Conservation (phyloP, 2,888 invertebrate species). For the Calliphora vomitoria region DNA sequence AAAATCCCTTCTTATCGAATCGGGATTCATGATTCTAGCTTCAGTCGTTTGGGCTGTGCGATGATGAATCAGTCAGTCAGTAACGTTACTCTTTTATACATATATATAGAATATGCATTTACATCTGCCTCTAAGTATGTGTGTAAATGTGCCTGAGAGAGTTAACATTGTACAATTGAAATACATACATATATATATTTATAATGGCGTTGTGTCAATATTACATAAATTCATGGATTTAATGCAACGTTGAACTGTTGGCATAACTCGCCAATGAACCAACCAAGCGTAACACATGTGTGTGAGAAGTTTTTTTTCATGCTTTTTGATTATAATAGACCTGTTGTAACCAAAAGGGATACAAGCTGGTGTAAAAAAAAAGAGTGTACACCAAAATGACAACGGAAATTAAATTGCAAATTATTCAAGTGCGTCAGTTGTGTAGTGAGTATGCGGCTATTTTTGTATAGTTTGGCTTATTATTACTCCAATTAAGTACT, state of each 20-base stretch:
- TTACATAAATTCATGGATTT: constrained; percentile 61
- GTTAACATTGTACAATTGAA: constrained; percentile 50
- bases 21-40: too few species aligned
- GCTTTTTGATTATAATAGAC: constrained; percentile 10
- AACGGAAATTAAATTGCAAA: constrained; percentile 66
- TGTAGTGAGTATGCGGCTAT: not conserved
- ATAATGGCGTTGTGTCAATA: constrained; percentile 56
- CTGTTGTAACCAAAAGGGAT: not conserved
- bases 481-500: too few species aligned
- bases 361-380: not conserved
- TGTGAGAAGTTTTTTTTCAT: not conserved
- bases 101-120: too few species aligned
- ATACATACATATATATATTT: constrained; percentile 25
- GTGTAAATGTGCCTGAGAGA: not conserved
- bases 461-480: not conserved
- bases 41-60: too few species aligned
- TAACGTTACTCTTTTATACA: too few species aligned
- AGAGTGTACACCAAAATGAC: constrained; percentile 43
- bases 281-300: constrained; percentile 37
- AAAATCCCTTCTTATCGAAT: too few species aligned
- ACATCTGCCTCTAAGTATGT: not conserved
- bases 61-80: too few species aligned
- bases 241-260: constrained; percentile 42
- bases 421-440: constrained; percentile 1
- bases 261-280: constrained; percentile 40